Percentiles rank a stretch among this genome's conserved stretches.
Evolutionary conservation across 2,113 vertebrate species (phyloP).

Genomic region (Fulmarus glacialis): DNA sequence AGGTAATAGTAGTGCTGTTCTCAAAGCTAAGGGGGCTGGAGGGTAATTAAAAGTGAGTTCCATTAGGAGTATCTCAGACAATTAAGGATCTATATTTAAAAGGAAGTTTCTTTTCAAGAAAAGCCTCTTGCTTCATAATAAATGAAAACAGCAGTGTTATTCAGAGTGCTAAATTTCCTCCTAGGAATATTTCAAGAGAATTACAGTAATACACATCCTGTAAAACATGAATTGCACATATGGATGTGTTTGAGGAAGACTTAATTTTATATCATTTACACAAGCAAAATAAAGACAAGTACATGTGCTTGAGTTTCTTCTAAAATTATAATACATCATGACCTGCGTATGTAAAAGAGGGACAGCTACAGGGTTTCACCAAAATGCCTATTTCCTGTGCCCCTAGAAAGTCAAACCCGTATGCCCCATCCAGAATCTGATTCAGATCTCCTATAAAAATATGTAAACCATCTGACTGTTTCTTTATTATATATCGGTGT

Average conservation of each 20-base stretch:
- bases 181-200: constrained; percentile 15
- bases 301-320: neutral
- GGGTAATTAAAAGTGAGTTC: neutral
- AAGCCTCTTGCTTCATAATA: neutral
- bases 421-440: neutral
- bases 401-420: neutral
- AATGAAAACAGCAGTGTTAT: neutral
- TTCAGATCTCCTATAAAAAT: neutral
- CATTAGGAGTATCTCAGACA: neutral
- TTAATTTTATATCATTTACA: neutral
- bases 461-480: neutral
- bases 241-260: constrained; percentile 3
- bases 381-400: neutral
- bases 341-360: neutral
- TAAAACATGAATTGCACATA: neutral
- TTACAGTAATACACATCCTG: neutral
- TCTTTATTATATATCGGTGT: neutral
- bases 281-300: neutral
- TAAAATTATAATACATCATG: neutral
- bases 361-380: neutral
- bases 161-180: neutral
- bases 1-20: neutral
- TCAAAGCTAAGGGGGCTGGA: neutral
- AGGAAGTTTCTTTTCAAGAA: neutral
- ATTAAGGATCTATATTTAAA: neutral